Percentiles rank a stretch among this genome's conserved stretches.
These are phyloP conservation scores for Agrotis exclamationis DNA, from an alignment of 2,888 invertebrate genomes.

Conservation along the genomic window DNA sequence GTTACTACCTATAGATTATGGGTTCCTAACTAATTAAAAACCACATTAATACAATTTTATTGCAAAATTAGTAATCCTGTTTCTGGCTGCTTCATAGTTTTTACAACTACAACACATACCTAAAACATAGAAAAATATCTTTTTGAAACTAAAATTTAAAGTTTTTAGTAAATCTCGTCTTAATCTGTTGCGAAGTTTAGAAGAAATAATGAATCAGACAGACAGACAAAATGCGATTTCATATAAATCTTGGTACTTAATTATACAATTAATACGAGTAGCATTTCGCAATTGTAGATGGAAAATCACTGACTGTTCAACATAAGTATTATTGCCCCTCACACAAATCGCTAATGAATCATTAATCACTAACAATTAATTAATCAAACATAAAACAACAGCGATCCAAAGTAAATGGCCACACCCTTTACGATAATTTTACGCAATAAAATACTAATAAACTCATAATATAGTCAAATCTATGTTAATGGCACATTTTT, in stretches of 20 bases:
- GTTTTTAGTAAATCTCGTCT: too few relatives aligned
- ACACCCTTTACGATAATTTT: constrained; percentile 60
- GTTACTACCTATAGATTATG: constrained; percentile 13
- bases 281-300: too few relatives aligned
- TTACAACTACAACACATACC: background rate
- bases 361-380: constrained; percentile 38
- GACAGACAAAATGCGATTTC: too few relatives aligned
- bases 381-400: constrained; percentile 52
- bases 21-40: background rate
- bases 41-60: too few relatives aligned
- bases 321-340: background rate
- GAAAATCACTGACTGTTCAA: background rate
- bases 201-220: too few relatives aligned
- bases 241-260: too few relatives aligned
- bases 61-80: too few relatives aligned
- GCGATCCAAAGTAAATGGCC: constrained; percentile 42
- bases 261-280: too few relatives aligned
- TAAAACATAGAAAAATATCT: background rate
- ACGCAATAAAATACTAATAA: constrained; percentile 48
- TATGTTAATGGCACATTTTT: constrained; percentile 62
- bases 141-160: too few relatives aligned
- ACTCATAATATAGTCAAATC: constrained; percentile 47
- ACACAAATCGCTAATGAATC: constrained; percentile 21
- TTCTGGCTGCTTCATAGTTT: too few relatives aligned
- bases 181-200: too few relatives aligned